phyloP scores from a whole-genome alignment of 2,797 vertebrate genomes.

The Clarias fuscus region DNA sequence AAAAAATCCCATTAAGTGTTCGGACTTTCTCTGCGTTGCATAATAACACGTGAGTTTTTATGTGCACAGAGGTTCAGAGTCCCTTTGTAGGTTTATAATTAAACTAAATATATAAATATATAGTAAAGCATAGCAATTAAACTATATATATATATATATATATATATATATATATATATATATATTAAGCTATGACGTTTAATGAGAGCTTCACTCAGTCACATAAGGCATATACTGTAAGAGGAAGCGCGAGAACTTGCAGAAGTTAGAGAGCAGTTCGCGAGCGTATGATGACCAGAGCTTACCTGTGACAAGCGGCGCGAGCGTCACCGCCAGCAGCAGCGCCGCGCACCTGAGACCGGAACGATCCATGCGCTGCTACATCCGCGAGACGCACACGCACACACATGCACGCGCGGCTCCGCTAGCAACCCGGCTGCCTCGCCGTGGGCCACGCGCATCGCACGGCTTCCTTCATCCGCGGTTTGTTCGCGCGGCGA shows the following conservation, averaged over 20 bases:
- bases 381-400: conserved; percentile 62
- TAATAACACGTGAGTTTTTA: neutral
- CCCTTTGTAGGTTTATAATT: neutral
- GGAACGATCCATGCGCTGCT: conserved; percentile 30
- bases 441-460: neutral
- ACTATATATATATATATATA: neutral
- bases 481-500: conserved; percentile 40
- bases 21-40: neutral
- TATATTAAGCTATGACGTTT: neutral
- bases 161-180: neutral
- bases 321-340: conserved; percentile 71
- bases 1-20: too few relatives aligned
- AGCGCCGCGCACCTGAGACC: conserved; percentile 63
- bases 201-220: neutral
- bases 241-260: neutral
- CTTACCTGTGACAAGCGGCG: conserved; percentile 75
- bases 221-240: neutral
- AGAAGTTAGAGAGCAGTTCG: neutral
- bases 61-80: conserved; percentile 7
- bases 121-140: neutral
- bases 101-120: neutral
- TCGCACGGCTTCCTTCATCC: conserved; percentile 41
- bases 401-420: conserved; percentile 25
- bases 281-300: neutral
- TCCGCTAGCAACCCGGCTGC: neutral